Percentiles rank a stretch among this genome's conserved stretches.
These are phyloP conservation scores for Potorous gilbertii DNA, from an alignment of 2,797 vertebrate species.

Conservation along the genomic window DNA sequence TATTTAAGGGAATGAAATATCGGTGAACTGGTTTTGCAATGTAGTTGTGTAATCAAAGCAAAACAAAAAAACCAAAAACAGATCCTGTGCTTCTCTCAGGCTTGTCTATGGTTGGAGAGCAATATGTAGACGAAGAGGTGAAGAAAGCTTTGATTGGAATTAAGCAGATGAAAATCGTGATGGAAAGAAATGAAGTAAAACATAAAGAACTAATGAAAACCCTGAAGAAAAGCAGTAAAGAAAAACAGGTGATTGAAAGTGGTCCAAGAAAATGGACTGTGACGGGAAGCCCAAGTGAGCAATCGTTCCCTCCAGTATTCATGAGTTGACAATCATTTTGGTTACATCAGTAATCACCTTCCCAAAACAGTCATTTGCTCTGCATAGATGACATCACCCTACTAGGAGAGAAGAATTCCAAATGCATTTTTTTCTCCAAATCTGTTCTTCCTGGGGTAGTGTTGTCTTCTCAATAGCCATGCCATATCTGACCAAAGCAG, in stretches of 20 bases:
- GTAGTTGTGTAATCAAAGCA: slow-evolving; percentile 28
- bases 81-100: slow-evolving; percentile 82
- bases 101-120: slow-evolving; percentile 88
- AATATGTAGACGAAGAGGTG: slow-evolving; percentile 89
- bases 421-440: neutral
- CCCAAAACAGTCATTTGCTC: neutral
- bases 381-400: neutral
- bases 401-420: neutral
- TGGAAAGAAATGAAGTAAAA: slow-evolving; percentile 92
- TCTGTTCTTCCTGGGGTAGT: neutral
- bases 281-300: neutral
- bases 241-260: slow-evolving; percentile 88
- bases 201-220: slow-evolving; percentile 92
- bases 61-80: slow-evolving; percentile 41
- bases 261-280: neutral
- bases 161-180: slow-evolving; percentile 93
- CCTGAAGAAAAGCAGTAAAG: slow-evolving; percentile 89
- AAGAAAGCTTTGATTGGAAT: slow-evolving; percentile 91
- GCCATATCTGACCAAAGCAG: neutral
- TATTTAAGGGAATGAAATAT: slow-evolving; percentile 4
- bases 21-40: neutral
- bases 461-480: neutral
- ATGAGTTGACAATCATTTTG: neutral
- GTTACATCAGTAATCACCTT: neutral
- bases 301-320: neutral